phyloP scores from a whole-genome alignment of 2,888 invertebrate genomes.

The Heliconius aoede region DNA sequence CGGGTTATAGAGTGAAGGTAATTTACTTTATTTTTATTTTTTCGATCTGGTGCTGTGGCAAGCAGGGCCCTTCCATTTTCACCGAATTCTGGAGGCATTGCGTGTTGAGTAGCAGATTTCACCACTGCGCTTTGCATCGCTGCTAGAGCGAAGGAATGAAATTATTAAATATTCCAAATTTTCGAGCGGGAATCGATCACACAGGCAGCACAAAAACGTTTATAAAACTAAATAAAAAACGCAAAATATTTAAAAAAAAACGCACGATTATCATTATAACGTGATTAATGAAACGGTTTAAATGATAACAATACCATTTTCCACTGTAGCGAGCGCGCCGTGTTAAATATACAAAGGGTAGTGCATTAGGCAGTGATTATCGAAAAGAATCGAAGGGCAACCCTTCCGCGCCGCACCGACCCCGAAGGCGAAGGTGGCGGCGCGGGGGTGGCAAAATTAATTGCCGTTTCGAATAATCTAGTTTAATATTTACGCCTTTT shows the following conservation, averaged over 20 bases:
- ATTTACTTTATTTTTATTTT: not conserved
- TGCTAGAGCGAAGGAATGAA: too few relatives aligned
- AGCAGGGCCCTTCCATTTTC: too few relatives aligned
- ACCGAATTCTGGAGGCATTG: too few relatives aligned
- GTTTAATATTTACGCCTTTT: conserved; percentile 34
- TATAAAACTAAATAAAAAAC: not conserved
- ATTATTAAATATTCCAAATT: not conserved
- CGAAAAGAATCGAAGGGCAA: conserved; percentile 77
- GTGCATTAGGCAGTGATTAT: conserved; percentile 77
- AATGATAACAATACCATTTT: conserved; percentile 26
- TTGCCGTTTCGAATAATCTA: conserved; percentile 45
- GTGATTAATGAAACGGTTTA: conserved; percentile 1
- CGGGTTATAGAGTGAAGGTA: not conserved
- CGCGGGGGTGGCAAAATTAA: conserved; percentile 41
- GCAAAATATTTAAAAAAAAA: not conserved
- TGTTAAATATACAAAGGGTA: conserved; percentile 50
- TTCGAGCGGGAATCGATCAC: not conserved
- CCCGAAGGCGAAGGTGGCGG: conserved; percentile 39
- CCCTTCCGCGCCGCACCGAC: conserved; percentile 58
- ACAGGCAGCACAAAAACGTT: too few relatives aligned
- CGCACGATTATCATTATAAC: not conserved
- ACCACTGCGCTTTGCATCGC: too few relatives aligned
- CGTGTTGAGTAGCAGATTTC: too few relatives aligned
- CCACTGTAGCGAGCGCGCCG: conserved; percentile 19
- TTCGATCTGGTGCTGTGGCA: too few relatives aligned